Conservation (phyloP, 2,888 invertebrate genomes). For the Tethea ocularis region DNA sequence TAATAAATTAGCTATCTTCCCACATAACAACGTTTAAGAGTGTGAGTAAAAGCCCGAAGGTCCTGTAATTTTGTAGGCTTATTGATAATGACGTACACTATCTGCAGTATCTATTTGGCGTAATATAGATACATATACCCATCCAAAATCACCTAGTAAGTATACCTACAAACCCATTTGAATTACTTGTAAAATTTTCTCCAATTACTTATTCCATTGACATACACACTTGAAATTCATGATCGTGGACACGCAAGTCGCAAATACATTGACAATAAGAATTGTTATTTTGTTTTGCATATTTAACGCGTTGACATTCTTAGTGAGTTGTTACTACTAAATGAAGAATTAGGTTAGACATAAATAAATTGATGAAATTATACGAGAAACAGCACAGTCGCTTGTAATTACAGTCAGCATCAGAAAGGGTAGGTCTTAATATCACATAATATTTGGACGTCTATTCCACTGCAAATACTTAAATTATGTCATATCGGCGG, state of each 20-base stretch:
- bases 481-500: too few relatives aligned
- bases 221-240: slow-evolving; percentile 21
- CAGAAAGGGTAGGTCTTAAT: too few relatives aligned
- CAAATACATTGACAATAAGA: slow-evolving; percentile 1
- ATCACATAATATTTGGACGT: too few relatives aligned
- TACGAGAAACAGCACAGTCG: not conserved
- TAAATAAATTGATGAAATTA: too few relatives aligned
- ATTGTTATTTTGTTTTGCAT: slow-evolving; percentile 7
- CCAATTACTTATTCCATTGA: slow-evolving; percentile 41
- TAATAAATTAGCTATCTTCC: too few relatives aligned
- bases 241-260: slow-evolving; percentile 6
- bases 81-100: too few relatives aligned
- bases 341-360: not conserved
- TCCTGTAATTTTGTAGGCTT: too few relatives aligned
- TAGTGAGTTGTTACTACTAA: slow-evolving; percentile 4
- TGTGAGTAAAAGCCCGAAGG: too few relatives aligned
- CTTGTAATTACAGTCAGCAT: not conserved
- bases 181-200: slow-evolving; percentile 40
- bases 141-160: not conserved
- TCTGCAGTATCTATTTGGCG: too few relatives aligned
- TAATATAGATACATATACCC: not conserved
- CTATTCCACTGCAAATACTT: too few relatives aligned
- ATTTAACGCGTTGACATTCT: slow-evolving; percentile 2
- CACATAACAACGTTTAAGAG: too few relatives aligned
- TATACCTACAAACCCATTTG: slow-evolving; percentile 24